phyloP scores from a whole-genome alignment of 2,888 invertebrate species.

The Patella ulyssiponensis region DNA sequence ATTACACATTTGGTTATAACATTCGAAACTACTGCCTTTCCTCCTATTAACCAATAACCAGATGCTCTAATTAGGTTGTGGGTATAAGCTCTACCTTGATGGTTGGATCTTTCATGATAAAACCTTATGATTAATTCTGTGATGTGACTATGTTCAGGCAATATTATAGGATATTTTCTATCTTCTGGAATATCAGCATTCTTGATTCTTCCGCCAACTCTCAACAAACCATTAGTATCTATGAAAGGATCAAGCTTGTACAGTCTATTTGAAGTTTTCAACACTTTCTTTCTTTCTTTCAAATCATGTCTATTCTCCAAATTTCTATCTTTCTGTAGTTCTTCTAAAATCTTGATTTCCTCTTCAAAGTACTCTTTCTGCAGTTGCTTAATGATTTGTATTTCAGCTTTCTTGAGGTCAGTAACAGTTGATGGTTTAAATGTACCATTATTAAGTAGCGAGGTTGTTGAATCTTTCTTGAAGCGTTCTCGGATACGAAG shows the following conservation, averaged over 20 bases:
- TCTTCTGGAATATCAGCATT: neutral
- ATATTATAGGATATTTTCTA: constrained; percentile 15
- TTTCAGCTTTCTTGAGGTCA: neutral
- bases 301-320: neutral
- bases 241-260: constrained; percentile 10
- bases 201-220: constrained; percentile 15
- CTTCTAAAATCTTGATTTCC: neutral
- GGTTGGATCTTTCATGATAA: constrained; percentile 10
- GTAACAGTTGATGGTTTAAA: neutral
- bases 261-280: neutral
- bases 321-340: neutral
- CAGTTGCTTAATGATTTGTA: neutral
- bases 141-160: constrained; percentile 18
- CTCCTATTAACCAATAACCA: neutral
- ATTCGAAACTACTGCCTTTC: neutral
- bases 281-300: neutral
- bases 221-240: neutral
- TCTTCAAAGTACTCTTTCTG: neutral
- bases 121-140: constrained; percentile 15
- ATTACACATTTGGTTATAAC: neutral
- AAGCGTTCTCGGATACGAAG: neutral
- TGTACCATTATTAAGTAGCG: neutral
- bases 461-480: neutral
- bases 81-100: neutral
- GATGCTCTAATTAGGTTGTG: neutral